These are phyloP conservation scores for Lepisosteus oculatus DNA, from an alignment of 2,113 vertebrate genomes.

Conservation along the genomic window DNA sequence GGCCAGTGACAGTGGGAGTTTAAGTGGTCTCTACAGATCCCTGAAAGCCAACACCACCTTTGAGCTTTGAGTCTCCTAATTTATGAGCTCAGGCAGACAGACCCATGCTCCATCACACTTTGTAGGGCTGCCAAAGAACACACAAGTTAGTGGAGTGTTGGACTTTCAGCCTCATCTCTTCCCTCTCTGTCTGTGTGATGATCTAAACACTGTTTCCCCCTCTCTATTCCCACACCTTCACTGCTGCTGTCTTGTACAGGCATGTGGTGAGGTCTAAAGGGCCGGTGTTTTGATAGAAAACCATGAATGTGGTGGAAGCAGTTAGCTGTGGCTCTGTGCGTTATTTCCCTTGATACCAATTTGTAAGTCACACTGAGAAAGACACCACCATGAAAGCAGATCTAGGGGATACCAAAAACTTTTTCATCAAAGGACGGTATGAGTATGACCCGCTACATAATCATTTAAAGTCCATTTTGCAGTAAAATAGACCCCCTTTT, in stretches of 20 bases:
- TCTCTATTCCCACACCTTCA: not conserved
- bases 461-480: not conserved
- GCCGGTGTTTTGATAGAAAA: not conserved
- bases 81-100: slow-evolving; percentile 20
- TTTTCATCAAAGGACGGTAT: not conserved
- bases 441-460: not conserved
- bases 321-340: not conserved
- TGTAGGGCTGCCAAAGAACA: not conserved
- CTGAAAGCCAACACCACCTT: slow-evolving; percentile 20
- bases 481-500: not conserved
- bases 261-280: not conserved
- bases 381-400: not conserved
- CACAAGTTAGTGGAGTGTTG: not conserved
- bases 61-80: not conserved
- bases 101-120: not conserved
- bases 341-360: slow-evolving; percentile 4
- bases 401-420: not conserved
- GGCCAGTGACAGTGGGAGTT: slow-evolving; percentile 8
- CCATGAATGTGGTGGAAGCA: not conserved
- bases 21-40: slow-evolving; percentile 15
- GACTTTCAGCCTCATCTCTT: not conserved
- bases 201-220: not conserved
- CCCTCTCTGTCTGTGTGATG: not conserved
- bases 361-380: slow-evolving; percentile 8
- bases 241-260: not conserved